A percentile compares a stretch with the other conserved stretches of the same genome.
phyloP scores from a whole-genome alignment of 1,140 invertebrate species.

The Heliconius eleuchia region DNA sequence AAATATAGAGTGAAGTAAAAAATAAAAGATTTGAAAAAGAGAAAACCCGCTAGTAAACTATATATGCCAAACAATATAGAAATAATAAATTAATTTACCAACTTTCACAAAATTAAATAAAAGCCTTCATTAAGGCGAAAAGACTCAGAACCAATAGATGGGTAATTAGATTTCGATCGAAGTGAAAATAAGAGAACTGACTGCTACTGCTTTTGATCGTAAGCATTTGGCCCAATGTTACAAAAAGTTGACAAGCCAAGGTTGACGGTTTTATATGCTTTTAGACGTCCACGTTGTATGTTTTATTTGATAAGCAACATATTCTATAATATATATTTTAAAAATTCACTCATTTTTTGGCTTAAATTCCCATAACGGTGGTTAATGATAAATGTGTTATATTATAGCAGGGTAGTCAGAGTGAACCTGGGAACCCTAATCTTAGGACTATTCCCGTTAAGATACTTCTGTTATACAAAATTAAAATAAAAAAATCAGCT shows the following conservation, averaged over 20 bases:
- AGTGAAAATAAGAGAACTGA: conserved; percentile 23
- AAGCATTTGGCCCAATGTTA: neutral
- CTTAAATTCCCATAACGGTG: too few species aligned
- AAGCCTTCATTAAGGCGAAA: neutral
- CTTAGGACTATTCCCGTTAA: too few species aligned
- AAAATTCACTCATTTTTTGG: too few species aligned
- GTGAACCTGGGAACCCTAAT: too few species aligned
- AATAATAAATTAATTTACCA: neutral
- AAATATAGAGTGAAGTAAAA: neutral
- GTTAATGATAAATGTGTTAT: too few species aligned
- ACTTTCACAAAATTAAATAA: neutral
- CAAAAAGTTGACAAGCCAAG: neutral
- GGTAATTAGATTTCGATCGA: conserved; percentile 26
- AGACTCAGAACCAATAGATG: neutral
- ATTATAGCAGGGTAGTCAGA: too few species aligned
- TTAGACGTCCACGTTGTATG: neutral
- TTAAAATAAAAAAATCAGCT: too few species aligned
- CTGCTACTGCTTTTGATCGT: conserved; percentile 1
- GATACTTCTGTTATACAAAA: too few species aligned
- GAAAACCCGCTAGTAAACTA: neutral
- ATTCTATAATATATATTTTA: too few species aligned
- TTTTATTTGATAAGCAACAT: too few species aligned
- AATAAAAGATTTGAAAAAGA: too few species aligned
- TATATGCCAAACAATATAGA: neutral
- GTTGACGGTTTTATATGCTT: neutral